Percentiles rank a stretch among this genome's conserved stretches.
These are phyloP conservation scores for Okapia johnstoni DNA, from an alignment of 2,113 vertebrate genomes.

Conservation along the genomic window DNA sequence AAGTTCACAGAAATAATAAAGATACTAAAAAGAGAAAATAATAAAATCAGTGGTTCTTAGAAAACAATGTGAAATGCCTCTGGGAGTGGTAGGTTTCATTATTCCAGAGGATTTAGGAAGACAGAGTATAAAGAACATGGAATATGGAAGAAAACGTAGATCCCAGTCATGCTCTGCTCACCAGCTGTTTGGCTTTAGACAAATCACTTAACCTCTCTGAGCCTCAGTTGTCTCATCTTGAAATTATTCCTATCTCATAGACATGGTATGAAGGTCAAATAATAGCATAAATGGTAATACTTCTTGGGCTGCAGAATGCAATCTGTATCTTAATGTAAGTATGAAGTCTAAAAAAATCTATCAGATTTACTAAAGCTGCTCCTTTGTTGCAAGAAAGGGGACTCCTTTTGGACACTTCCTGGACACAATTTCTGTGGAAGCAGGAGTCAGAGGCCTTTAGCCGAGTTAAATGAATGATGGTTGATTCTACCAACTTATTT, in stretches of 20 bases:
- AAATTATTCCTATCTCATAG: not conserved
- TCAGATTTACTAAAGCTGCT: not conserved
- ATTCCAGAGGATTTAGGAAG: not conserved
- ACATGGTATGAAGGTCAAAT: not conserved
- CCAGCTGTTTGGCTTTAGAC: not conserved
- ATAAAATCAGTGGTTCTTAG: not conserved
- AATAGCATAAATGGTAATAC: not conserved
- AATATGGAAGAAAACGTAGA: not conserved
- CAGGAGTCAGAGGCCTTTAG: not conserved
- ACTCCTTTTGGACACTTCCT: not conserved
- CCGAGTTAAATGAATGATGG: not conserved
- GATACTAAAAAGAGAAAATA: not conserved
- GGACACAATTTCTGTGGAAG: not conserved
- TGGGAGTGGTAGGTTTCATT: not conserved
- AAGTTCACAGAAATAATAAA: conserved; percentile 15
- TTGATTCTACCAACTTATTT: conserved; percentile 20
- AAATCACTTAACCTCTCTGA: not conserved
- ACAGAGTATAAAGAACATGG: not conserved
- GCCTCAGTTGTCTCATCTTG: conserved; percentile 12
- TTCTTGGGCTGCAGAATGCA: not conserved
- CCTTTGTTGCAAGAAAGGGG: not conserved
- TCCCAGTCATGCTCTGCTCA: not conserved
- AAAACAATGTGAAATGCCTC: not conserved
- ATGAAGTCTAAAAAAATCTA: not conserved
- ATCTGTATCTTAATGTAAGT: not conserved